These are phyloP conservation scores for Tribolium castaneum DNA, from an alignment of 1,140 invertebrate species.

Conservation along the genomic window DNA sequence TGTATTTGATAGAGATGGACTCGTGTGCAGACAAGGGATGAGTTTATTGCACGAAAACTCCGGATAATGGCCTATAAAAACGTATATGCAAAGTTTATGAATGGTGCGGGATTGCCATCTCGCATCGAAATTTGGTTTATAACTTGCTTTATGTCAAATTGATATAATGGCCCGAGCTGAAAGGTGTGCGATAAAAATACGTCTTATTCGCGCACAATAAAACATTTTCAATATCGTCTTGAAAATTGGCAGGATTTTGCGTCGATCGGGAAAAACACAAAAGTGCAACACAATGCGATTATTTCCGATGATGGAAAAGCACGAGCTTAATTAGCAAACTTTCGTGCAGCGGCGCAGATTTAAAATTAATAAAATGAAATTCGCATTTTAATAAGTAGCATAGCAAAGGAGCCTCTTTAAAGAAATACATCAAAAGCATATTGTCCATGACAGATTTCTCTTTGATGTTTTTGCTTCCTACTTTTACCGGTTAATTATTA, in stretches of 20 bases:
- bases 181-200: slow-evolving; percentile 31
- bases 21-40: slow-evolving; percentile 26
- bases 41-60: slow-evolving; percentile 32
- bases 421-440: slow-evolving; percentile 58
- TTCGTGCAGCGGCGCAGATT: slow-evolving; percentile 45
- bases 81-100: slow-evolving; percentile 31
- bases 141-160: slow-evolving; percentile 29
- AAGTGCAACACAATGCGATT: slow-evolving; percentile 25
- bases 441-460: slow-evolving; percentile 59
- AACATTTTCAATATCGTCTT: neutral
- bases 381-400: slow-evolving; percentile 47
- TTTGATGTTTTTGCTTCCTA: slow-evolving; percentile 59
- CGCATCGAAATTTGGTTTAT: slow-evolving; percentile 28
- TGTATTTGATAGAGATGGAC: slow-evolving; percentile 34
- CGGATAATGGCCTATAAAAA: slow-evolving; percentile 33
- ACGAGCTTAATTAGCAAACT: slow-evolving; percentile 48
- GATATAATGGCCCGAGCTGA: slow-evolving; percentile 7
- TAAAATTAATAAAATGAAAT: slow-evolving; percentile 55
- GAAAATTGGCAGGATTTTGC: neutral
- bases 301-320: neutral
- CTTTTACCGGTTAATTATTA: slow-evolving; percentile 61
- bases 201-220: slow-evolving; percentile 31
- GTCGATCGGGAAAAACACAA: neutral
- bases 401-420: slow-evolving; percentile 35
- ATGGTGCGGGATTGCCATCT: slow-evolving; percentile 30